Evolutionary conservation across 2,888 invertebrate genomes (phyloP), one percentile per base, ranked within the genome.

Genomic region (Notodonta dromedarius): DNA sequence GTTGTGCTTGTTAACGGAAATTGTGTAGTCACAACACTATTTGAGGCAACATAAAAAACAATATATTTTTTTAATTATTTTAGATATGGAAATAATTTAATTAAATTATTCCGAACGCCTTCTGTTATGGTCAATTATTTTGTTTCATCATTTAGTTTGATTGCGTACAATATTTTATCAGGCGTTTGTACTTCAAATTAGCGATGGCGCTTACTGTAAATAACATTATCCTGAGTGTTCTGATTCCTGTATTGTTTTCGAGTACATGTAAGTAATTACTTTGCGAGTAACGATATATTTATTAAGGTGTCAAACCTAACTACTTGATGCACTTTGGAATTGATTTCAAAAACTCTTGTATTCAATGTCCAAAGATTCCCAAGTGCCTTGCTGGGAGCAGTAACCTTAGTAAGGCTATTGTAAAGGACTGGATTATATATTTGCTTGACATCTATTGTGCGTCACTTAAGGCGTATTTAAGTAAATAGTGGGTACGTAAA

Each of bases 241-340:
- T 86, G 12, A 48, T 85, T 39, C 66, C 79, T 1, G 60, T 85
- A 39, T 77, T 83, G 61, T 81, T 84, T 61, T 75, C 72, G 24
- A 79, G 76, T 32, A 64, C 79, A 75, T 80, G 87, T 84, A 72
- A 80, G 87, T 87, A 79, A 24, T 53, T 35, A 35, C 12, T 5
- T 14, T 11, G 12, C 50, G 12, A 35, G 7, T 35, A 35, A 35
- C 35, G 5, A 35, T 35, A 6, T 35, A 35, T 35, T 35, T 35
- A 35, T 35, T 35, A 35, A 6, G 35, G 5, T 35, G 35, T 35
- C 35, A 6, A 35, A 5, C 0, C 7, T 35, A 35, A 5, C 35
- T 3, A 35, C 35, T 7, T 35, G 35, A 35, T 35, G 35, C 7
- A 35, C 35, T 35, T 35, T 35, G 5, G 9, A 9, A 9, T 42